Evolutionary conservation across 2,113 vertebrate genomes (phyloP).

Genomic region (Burhinus bistriatus): DNA sequence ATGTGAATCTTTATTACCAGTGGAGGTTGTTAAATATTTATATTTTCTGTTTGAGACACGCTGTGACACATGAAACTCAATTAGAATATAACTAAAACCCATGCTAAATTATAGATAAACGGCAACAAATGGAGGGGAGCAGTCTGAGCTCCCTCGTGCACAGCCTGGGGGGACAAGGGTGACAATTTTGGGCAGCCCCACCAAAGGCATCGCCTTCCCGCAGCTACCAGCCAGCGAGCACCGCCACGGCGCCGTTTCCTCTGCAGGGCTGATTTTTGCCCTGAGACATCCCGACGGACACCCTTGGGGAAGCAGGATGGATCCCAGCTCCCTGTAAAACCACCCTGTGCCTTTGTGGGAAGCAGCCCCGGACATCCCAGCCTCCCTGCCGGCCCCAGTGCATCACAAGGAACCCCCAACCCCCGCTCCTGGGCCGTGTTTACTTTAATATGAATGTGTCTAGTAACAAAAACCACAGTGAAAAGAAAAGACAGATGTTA

Average conservation of each 20-base stretch:
- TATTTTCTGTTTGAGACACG: constrained; percentile 56
- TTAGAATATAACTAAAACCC: constrained; percentile 41
- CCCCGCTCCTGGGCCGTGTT: not conserved
- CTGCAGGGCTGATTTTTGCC: not conserved
- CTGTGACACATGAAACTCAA: constrained; percentile 60
- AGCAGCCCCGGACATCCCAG: not conserved
- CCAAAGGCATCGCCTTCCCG: not conserved
- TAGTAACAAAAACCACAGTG: not conserved
- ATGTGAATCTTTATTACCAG: constrained; percentile 67
- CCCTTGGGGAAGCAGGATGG: not conserved
- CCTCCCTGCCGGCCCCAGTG: rapidly evolving
- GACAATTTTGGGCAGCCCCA: not conserved
- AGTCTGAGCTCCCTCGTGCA: not conserved
- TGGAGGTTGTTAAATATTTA: constrained; percentile 67
- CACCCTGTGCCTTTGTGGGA: not conserved
- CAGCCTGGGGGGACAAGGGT: not conserved
- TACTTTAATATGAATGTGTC: not conserved
- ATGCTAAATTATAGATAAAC: constrained; percentile 43
- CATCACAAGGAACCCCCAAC: not conserved
- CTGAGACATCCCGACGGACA: not conserved
- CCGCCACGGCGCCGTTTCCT: not conserved
- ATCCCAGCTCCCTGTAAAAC: not conserved
- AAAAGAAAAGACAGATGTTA: not conserved
- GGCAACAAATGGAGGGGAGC: constrained; percentile 21
- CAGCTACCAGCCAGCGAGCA: not conserved